Conservation (phyloP, 1,140 invertebrate genomes). For the Drosophila ohnishii region DNA sequence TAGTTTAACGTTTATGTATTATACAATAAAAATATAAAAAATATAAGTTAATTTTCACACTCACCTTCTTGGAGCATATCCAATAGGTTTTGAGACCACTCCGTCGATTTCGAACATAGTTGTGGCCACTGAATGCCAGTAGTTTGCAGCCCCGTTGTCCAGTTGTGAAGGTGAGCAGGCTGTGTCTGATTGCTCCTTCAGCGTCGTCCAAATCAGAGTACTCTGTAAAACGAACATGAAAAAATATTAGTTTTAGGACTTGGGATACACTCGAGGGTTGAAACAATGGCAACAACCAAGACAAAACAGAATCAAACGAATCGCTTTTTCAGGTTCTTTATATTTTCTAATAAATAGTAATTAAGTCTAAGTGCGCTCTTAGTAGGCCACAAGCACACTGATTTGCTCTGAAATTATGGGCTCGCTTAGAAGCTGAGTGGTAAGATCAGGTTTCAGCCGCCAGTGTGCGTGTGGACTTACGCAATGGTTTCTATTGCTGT, state of each 20-base stretch:
- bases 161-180: constrained; percentile 63
- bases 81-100: constrained; percentile 79
- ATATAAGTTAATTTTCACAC: background rate
- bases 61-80: constrained; percentile 82
- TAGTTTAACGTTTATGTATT: no score
- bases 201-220: constrained; percentile 40
- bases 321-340: constrained; percentile 19
- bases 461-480: constrained; percentile 5
- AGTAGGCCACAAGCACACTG: constrained; percentile 3
- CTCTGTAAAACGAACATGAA: constrained; percentile 35
- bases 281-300: background rate
- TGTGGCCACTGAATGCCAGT: constrained; percentile 67
- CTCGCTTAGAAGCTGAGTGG: background rate
- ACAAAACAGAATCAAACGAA: constrained; percentile 20
- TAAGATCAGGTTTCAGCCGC: background rate
- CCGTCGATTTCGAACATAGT: constrained; percentile 75
- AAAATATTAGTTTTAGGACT: background rate
- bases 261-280: background rate
- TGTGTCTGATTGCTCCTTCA: constrained; percentile 56
- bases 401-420: background rate
- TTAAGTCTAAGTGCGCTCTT: constrained; percentile 8
- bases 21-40: no score
- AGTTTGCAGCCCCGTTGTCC: constrained; percentile 79
- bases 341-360: constrained; percentile 49
- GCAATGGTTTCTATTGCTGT: constrained; percentile 16